Evolutionary conservation across 2,888 invertebrate genomes (phyloP).

Genomic region (Spodoptera picta): DNA sequence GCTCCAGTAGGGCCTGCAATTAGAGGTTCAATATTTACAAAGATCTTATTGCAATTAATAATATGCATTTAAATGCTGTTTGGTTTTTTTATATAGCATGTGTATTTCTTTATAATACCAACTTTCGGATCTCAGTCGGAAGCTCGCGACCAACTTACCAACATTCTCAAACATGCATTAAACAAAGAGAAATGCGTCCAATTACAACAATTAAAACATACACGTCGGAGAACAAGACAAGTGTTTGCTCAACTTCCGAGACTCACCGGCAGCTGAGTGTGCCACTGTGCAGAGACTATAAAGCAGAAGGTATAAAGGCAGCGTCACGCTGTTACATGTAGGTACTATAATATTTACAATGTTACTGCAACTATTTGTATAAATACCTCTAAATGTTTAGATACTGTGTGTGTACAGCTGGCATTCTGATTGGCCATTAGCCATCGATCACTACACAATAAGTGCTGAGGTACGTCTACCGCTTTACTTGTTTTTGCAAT

Average conservation of each 20-base stretch:
- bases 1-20: too few relatives aligned
- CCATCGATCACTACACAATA: too few relatives aligned
- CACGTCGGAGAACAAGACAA: slow-evolving; percentile 23
- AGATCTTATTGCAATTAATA: too few relatives aligned
- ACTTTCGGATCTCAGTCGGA: background rate
- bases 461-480: background rate
- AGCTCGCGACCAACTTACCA: slow-evolving; percentile 3
- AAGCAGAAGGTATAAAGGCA: background rate
- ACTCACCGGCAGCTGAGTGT: background rate
- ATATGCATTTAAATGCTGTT: too few relatives aligned
- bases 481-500: slow-evolving; percentile 9
- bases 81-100: too few relatives aligned
- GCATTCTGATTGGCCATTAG: too few relatives aligned
- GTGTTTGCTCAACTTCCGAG: slow-evolving; percentile 26
- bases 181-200: slow-evolving; percentile 20
- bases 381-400: too few relatives aligned
- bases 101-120: too few relatives aligned
- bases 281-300: background rate
- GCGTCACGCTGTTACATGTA: background rate
- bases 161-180: background rate
- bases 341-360: too few relatives aligned
- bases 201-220: slow-evolving; percentile 33
- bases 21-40: too few relatives aligned
- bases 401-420: too few relatives aligned
- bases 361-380: too few relatives aligned